These are phyloP conservation scores for Platycheirus rosarum DNA, from an alignment of 2,888 invertebrate species.

Conservation along the genomic window DNA sequence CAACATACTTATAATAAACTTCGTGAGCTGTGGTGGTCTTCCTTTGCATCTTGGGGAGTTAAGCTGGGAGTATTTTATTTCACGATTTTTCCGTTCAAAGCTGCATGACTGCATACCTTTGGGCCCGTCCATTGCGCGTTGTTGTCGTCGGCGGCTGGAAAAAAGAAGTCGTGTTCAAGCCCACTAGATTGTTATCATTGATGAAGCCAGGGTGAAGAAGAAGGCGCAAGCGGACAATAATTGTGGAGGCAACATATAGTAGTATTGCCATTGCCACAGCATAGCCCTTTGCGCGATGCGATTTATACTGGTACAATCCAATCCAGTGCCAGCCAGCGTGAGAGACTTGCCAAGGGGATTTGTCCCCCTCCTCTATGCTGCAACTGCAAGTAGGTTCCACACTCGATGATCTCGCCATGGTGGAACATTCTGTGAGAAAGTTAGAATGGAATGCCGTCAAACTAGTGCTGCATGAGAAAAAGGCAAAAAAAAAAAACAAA, in stretches of 20 bases:
- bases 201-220: slow-evolving; percentile 64
- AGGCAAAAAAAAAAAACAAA: slow-evolving; percentile 55
- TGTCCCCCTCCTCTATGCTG: slow-evolving; percentile 15
- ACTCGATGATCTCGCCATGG: slow-evolving; percentile 8
- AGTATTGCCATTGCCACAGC: slow-evolving; percentile 23
- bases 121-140: slow-evolving; percentile 22
- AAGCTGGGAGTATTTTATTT: slow-evolving; percentile 42
- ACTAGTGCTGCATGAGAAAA: slow-evolving; percentile 69
- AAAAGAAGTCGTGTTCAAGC: slow-evolving; percentile 60
- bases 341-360: slow-evolving; percentile 62
- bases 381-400: slow-evolving; percentile 23
- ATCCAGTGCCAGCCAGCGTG: slow-evolving; percentile 35
- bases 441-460: slow-evolving; percentile 77
- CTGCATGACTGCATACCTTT: slow-evolving; percentile 71
- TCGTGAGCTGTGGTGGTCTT: slow-evolving; percentile 67
- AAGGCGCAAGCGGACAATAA: slow-evolving; percentile 62
- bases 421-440: slow-evolving; percentile 75
- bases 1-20: slow-evolving; percentile 34
- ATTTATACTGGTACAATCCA: slow-evolving; percentile 58
- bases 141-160: slow-evolving; percentile 36
- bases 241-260: slow-evolving; percentile 45
- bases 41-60: slow-evolving; percentile 47
- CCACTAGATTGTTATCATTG: slow-evolving; percentile 73
- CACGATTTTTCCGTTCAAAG: slow-evolving; percentile 68
- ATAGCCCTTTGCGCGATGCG: slow-evolving; percentile 61